Base-by-base conservation (phyloP, 1,140 invertebrate genomes). In the Heliconius hewitsoni region DNA sequence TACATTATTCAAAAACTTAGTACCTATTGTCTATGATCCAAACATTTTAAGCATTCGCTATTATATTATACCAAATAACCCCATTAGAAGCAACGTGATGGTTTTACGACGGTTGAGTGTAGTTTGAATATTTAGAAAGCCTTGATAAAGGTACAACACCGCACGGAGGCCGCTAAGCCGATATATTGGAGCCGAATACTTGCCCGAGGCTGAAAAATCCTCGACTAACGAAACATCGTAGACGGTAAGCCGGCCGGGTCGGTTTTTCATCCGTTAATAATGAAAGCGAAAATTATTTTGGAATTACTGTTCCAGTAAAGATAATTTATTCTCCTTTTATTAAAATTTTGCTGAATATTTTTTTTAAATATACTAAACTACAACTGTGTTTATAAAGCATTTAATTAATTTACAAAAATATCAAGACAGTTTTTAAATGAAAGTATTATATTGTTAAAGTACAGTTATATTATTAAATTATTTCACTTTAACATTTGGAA, bases 161-260 rank as follows among this genome's bases (percentile, higher is more conserved):
- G 60, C 60, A 66, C 13, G 30, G 60, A 30, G 11, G 23, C 60
- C 60, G 23, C 27, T 66, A 66, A 66, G 60, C 60, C 27, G 60
- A 66, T 23, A 30, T 66, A 66, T 66, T 66, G 60, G 27, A 66
- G 60, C 60, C 60, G 60, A 30, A 66, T 66, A 66, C 23, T 66
- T 30, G 60, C 60, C 60, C 23, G 23, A 16, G 60, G 23, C 23
- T 30, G 60, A 66, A 30, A 66, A 66, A 66, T 66, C 60, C 27
- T 16, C 23, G 27, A 16, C 60, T 66, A 66, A 66, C 60, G 60
- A 66, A 66, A 66, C 27, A 66, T 23, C 27, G 60, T 30, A 66
- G 27, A 66, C 60, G 23, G 60, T 66, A 66, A 66, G 60, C 60
- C 60, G 60, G 60, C 27, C 60, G 23, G 60, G 60, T 16, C 60